Evolutionary conservation across 2,888 invertebrate species (phyloP).

Genomic region (Deroplatys truncata): DNA sequence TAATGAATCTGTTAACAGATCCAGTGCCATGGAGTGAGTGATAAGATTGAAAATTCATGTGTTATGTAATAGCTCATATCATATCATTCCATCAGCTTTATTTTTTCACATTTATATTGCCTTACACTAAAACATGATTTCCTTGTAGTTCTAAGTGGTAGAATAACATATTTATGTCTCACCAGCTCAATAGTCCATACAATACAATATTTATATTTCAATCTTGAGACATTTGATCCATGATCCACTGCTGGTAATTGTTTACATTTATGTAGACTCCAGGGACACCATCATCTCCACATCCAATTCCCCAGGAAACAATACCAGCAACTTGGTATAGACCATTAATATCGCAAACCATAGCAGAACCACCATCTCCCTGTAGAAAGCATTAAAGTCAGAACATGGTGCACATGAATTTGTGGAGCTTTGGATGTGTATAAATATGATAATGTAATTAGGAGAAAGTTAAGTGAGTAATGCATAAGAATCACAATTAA

Average conservation of each 20-base stretch:
- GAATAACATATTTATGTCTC: neutral
- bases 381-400: conserved; percentile 39
- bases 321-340: conserved; percentile 61
- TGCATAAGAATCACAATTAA: too few relatives aligned
- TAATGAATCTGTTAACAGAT: neutral
- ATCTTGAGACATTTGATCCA: neutral
- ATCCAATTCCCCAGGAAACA: conserved; percentile 71
- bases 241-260: conserved; percentile 62
- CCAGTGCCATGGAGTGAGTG: neutral
- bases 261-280: conserved; percentile 75
- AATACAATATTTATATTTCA: neutral
- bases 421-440: too few relatives aligned
- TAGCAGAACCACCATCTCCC: conserved; percentile 72
- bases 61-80: too few relatives aligned
- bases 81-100: too few relatives aligned
- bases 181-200: neutral
- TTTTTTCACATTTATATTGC: neutral
- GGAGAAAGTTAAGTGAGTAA: too few relatives aligned
- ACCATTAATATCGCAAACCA: conserved; percentile 58
- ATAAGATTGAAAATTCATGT: neutral
- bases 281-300: conserved; percentile 64
- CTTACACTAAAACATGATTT: neutral
- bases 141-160: neutral
- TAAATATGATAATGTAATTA: too few relatives aligned
- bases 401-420: too few relatives aligned